Conservation (phyloP, 2,888 invertebrate genomes). For the Phyllotreta cruciferae region DNA sequence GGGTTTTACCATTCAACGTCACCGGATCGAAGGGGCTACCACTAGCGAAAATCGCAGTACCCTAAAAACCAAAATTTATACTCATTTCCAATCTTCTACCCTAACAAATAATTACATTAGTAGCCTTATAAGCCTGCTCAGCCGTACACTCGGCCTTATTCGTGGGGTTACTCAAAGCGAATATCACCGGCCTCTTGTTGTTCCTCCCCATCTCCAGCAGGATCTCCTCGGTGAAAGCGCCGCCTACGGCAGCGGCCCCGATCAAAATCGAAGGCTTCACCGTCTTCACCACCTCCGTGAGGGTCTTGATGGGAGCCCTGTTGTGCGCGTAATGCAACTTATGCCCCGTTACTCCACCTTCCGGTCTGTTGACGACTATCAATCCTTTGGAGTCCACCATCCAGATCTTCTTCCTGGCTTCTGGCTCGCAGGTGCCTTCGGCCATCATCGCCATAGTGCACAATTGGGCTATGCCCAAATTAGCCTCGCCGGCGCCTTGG, state of each 20-base stretch:
- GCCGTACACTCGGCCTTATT: slow-evolving; percentile 99
- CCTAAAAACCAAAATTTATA: slow-evolving; percentile 64
- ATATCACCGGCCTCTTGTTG: slow-evolving; percentile 90
- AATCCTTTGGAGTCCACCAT: slow-evolving; percentile 96
- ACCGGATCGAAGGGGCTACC: slow-evolving; percentile 96
- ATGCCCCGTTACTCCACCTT: slow-evolving; percentile 80
- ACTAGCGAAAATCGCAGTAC: slow-evolving; percentile 91
- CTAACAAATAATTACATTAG: slow-evolving; percentile 70
- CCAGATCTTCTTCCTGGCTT: slow-evolving; percentile 86
- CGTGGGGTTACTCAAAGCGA: slow-evolving; percentile 98
- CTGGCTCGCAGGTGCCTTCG: slow-evolving; percentile 76
- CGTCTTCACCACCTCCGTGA: slow-evolving; percentile 80
- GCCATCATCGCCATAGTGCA: slow-evolving; percentile 91
- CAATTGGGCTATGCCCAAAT: slow-evolving; percentile 77
- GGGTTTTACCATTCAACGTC: slow-evolving; percentile 78
- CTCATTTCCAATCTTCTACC: not conserved
- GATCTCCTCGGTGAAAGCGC: slow-evolving; percentile 91
- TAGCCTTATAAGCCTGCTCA: slow-evolving; percentile 89
- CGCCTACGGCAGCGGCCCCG: slow-evolving; percentile 92
- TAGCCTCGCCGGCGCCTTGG: slow-evolving; percentile 95
- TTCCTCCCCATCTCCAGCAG: slow-evolving; percentile 83
- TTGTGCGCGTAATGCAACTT: slow-evolving; percentile 84
- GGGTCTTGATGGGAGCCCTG: slow-evolving; percentile 75
- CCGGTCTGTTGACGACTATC: slow-evolving; percentile 85
- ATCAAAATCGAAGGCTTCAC: slow-evolving; percentile 91